Percentiles rank a stretch among this genome's conserved stretches.
phyloP scores from a whole-genome alignment of 2,113 vertebrate species.

The Cyphomyrus plagiostoma region DNA sequence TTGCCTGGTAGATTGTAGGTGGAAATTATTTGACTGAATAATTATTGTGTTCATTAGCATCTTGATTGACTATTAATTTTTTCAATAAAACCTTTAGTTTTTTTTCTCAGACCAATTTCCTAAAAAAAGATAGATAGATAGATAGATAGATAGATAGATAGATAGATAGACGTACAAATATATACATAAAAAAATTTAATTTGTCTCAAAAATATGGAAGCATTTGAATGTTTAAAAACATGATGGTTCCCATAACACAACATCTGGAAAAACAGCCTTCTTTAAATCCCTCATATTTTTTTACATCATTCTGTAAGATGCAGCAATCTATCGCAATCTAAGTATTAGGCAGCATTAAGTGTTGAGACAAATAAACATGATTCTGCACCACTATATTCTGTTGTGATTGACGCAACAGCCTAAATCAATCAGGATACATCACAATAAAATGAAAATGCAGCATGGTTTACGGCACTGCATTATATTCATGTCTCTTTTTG shows the following conservation, averaged over 20 bases:
- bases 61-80: neutral
- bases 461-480: neutral
- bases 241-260: neutral
- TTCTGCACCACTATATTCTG: neutral
- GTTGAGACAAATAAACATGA: neutral
- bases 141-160: neutral
- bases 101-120: neutral
- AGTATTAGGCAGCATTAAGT: neutral
- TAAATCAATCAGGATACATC: conserved; percentile 33
- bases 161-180: neutral
- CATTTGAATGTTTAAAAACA: neutral
- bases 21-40: neutral
- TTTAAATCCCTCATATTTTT: neutral
- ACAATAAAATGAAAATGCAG: conserved; percentile 34
- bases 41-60: neutral
- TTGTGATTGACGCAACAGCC: conserved; percentile 34
- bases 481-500: conserved; percentile 18
- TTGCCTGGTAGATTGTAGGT: neutral
- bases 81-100: neutral
- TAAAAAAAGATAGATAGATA: neutral
- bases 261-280: neutral
- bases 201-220: neutral
- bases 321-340: neutral
- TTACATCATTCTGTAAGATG: neutral
- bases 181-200: neutral